Conservation (phyloP, 1,140 invertebrate species). For the Drosophila mayri region DNA sequence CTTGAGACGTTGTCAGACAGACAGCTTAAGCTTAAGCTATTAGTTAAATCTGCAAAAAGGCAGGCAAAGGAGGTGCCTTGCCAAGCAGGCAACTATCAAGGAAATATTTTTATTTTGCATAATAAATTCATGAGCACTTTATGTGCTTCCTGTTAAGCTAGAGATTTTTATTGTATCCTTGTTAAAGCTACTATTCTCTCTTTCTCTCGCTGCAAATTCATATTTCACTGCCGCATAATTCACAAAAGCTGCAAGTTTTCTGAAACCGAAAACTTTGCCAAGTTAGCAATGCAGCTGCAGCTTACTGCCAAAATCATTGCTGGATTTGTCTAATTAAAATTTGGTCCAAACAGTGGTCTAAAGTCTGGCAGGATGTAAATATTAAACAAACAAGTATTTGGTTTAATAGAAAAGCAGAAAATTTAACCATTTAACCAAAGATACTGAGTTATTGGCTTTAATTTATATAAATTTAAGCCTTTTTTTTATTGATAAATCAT, state of each 20-base stretch:
- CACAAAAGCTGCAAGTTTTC: constrained; percentile 13
- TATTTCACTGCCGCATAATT: constrained; percentile 34
- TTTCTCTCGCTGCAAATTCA: constrained; percentile 5
- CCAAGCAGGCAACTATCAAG: neutral
- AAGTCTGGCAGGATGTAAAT: neutral
- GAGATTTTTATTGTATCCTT: neutral
- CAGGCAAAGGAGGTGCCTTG: neutral
- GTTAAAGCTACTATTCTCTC: too few relatives aligned
- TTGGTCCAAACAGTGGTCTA: neutral
- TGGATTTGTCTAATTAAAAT: constrained; percentile 45
- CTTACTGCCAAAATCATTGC: constrained; percentile 39
- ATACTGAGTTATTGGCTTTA: too few relatives aligned
- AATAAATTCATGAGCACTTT: neutral
- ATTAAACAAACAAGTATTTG: too few relatives aligned
- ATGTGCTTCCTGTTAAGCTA: neutral
- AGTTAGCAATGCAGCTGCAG: constrained; percentile 25
- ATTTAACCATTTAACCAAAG: too few relatives aligned
- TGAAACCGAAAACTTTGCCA: neutral
- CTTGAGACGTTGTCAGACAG: constrained; percentile 42
- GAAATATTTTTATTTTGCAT: neutral
- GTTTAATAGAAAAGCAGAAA: neutral
- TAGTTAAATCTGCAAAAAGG: constrained; percentile 7
- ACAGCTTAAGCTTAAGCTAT: constrained; percentile 6
- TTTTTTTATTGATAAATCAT: too few relatives aligned
- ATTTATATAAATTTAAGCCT: too few relatives aligned